phyloP scores from a whole-genome alignment of 2,113 vertebrate genomes.

The Ictalurus punctatus region DNA sequence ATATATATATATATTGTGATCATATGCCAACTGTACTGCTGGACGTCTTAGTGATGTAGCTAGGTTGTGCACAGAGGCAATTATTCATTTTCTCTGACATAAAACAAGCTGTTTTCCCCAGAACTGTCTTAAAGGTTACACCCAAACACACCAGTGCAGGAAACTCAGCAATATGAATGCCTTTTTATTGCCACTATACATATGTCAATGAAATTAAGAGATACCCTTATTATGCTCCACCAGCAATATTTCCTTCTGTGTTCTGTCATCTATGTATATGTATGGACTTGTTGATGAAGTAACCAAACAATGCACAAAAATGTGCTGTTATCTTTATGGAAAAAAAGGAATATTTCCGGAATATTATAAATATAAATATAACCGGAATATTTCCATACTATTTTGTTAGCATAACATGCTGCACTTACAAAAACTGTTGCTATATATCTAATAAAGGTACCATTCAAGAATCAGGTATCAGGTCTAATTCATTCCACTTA shows the following conservation, averaged over 20 bases:
- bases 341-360: background rate
- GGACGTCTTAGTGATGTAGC: background rate
- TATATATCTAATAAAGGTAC: background rate
- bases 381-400: background rate
- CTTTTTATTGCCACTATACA: too few species aligned
- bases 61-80: constrained; percentile 51
- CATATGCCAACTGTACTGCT: background rate
- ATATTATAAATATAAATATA: too few species aligned
- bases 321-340: background rate
- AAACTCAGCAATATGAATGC: background rate
- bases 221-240: background rate
- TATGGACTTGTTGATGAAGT: background rate
- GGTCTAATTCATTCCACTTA: constrained; percentile 1
- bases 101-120: constrained; percentile 40
- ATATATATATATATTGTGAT: too few species aligned
- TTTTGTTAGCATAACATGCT: background rate
- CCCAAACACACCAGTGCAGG: background rate
- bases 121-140: constrained; percentile 3
- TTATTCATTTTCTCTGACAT: constrained; percentile 51
- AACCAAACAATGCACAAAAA: background rate
- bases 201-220: too few species aligned
- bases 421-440: background rate
- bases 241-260: background rate
- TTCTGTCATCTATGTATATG: background rate
- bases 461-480: background rate